Evolutionary conservation across 2,113 vertebrate species (phyloP).

Genomic region (Bos taurus): DNA sequence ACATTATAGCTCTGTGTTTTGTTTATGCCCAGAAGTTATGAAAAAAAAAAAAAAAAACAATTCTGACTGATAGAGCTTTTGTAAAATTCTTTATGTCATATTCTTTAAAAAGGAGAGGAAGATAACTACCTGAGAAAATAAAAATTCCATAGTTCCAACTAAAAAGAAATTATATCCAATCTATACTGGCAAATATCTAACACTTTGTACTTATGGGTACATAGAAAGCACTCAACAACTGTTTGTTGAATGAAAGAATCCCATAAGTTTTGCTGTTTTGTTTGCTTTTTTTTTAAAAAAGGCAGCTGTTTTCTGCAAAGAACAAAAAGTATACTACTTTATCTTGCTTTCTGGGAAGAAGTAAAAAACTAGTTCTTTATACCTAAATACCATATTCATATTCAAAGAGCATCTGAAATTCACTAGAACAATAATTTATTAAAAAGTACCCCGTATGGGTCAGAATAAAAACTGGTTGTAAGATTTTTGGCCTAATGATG

Average conservation of each 20-base stretch:
- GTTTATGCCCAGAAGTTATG: background rate
- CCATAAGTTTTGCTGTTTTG: background rate
- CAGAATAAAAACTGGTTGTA: constrained; percentile 4
- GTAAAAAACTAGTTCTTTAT: background rate
- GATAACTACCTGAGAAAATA: background rate
- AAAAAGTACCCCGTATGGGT: background rate
- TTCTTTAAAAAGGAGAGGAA: background rate
- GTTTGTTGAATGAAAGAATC: background rate
- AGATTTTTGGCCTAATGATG: background rate
- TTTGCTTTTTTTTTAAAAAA: background rate
- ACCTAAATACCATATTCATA: background rate
- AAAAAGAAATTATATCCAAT: background rate
- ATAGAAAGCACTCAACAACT: background rate
- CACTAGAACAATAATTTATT: background rate
- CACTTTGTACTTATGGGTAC: background rate
- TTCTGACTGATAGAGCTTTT: background rate
- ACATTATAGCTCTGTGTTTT: background rate
- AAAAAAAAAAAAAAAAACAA: background rate
- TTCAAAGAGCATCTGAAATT: background rate
- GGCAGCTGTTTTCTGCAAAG: background rate
- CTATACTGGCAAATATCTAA: background rate
- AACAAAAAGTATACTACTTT: background rate
- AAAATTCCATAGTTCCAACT: background rate
- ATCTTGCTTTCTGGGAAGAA: background rate
- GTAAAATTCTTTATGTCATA: background rate